phyloP scores from a whole-genome alignment of 2,113 vertebrate species.

The Proteles cristata region DNA sequence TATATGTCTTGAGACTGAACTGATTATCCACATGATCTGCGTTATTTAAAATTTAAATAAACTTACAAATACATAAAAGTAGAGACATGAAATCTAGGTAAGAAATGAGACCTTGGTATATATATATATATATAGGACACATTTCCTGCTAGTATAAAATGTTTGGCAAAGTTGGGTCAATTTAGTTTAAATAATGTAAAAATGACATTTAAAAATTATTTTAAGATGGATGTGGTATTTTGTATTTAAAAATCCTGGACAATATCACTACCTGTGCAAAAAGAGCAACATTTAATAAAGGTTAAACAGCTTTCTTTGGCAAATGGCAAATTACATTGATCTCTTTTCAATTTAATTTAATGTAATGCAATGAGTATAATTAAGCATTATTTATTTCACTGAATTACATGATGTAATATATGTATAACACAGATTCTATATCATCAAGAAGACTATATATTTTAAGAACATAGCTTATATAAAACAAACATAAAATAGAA shows the following conservation, averaged over 20 bases:
- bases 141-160: neutral
- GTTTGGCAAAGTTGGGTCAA: neutral
- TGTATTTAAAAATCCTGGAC: neutral
- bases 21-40: neutral
- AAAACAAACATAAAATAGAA: neutral
- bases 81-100: neutral
- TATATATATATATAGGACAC: too few species aligned
- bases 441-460: neutral
- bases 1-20: neutral
- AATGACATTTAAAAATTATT: neutral
- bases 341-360: conserved; percentile 36
- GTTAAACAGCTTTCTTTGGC: conserved; percentile 30
- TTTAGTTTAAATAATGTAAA: neutral
- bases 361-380: conserved; percentile 39
- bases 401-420: neutral
- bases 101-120: neutral
- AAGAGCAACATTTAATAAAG: conserved; percentile 27
- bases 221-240: neutral
- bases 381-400: conserved; percentile 40
- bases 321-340: conserved; percentile 44
- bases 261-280: neutral
- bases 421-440: neutral
- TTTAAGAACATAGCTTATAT: neutral
- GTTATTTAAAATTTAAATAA: neutral
- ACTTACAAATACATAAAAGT: neutral